Evolutionary conservation across 2,888 invertebrate species (phyloP).

Genomic region (Agrochola litura): DNA sequence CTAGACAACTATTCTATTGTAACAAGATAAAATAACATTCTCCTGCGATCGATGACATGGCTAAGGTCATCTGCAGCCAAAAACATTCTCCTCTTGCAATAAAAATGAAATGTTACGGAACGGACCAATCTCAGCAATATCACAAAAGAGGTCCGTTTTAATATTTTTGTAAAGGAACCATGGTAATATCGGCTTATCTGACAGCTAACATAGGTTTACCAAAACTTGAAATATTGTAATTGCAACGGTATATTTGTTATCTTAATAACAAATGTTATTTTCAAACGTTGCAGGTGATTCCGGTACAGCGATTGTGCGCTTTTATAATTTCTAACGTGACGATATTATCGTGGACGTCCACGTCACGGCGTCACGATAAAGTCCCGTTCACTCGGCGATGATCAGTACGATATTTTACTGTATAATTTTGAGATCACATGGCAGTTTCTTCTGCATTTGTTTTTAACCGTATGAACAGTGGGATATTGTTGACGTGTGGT

Average conservation of each 20-base stretch:
- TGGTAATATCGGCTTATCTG: slow-evolving; percentile 17
- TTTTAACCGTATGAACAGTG: too few species aligned
- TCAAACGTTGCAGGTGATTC: slow-evolving; percentile 2
- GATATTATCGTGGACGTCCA: not conserved
- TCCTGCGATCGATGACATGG: slow-evolving; percentile 16
- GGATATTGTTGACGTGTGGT: too few species aligned
- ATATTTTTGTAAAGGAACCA: slow-evolving; percentile 32
- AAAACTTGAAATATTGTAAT: slow-evolving; percentile 26
- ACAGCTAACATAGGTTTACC: not conserved
- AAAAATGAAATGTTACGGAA: slow-evolving; percentile 42
- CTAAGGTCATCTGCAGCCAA: slow-evolving; percentile 35
- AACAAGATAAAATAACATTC: slow-evolving; percentile 40
- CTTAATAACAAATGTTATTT: not conserved
- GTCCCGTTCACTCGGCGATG: too few species aligned
- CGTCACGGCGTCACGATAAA: not conserved
- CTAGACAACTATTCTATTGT: not conserved
- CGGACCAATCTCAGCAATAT: slow-evolving; percentile 22
- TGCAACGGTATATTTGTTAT: slow-evolving; percentile 12
- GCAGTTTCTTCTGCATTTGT: too few species aligned
- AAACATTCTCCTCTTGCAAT: slow-evolving; percentile 45
- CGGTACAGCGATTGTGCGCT: not conserved
- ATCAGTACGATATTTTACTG: too few species aligned
- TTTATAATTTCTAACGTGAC: not conserved
- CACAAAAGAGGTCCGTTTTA: slow-evolving; percentile 39
- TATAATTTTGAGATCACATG: too few species aligned